Percentiles rank a stretch among this genome's conserved stretches.
These are phyloP conservation scores for Silurus meridionalis DNA, from an alignment of 2,113 vertebrate genomes.

Conservation along the genomic window DNA sequence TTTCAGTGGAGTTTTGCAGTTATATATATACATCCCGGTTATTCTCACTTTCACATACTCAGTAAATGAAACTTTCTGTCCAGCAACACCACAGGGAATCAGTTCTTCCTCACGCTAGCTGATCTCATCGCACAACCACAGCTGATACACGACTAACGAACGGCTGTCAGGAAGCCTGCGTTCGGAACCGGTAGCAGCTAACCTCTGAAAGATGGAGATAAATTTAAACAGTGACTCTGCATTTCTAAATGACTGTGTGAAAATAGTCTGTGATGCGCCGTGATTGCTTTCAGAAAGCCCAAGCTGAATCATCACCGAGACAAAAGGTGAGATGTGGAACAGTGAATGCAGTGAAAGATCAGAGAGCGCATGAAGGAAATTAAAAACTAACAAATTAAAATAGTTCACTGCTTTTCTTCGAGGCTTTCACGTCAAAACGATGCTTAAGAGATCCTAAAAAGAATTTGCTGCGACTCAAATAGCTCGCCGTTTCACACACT, in stretches of 20 bases:
- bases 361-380: not conserved
- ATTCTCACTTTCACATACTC: conserved; percentile 69
- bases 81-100: conserved; percentile 32
- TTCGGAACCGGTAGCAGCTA: not conserved
- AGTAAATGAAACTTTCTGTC: conserved; percentile 67
- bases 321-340: not conserved
- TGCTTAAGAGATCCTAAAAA: not conserved
- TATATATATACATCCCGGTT: conserved; percentile 65
- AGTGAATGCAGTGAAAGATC: not conserved
- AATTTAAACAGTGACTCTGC: not conserved
- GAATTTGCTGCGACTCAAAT: not conserved
- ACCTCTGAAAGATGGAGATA: not conserved
- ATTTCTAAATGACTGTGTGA: not conserved
- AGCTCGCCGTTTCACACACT: too few relatives aligned
- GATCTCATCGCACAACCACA: not conserved
- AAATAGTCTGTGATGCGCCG: not conserved
- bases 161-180: not conserved
- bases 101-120: not conserved
- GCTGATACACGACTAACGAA: not conserved
- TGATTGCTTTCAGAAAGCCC: not conserved
- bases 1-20: conserved; percentile 52
- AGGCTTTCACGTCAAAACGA: not conserved
- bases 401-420: not conserved
- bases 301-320: not conserved
- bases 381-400: not conserved